Conservation (phyloP, 2,888 invertebrate species). For the Noctuana brunneofusca region DNA sequence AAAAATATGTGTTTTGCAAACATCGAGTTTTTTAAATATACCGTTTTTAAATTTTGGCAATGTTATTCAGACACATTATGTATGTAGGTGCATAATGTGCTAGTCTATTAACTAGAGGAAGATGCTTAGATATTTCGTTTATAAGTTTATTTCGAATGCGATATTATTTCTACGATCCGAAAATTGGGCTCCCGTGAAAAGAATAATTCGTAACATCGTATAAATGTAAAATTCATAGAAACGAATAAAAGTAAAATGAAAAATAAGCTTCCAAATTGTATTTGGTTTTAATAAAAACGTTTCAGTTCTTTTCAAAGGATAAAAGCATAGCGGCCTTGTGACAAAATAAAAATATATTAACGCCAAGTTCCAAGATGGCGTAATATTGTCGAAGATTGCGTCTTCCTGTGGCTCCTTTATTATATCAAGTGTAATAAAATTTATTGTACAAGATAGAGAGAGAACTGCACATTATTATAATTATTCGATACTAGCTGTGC, state of each 20-base stretch:
- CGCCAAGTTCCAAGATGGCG: conserved; percentile 23
- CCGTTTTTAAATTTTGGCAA: no score
- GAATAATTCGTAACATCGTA: not conserved
- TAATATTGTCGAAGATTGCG: conserved; percentile 1
- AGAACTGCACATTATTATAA: no score
- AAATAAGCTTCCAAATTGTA: conserved; percentile 13
- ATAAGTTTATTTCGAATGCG: not conserved
- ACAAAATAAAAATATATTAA: conserved; percentile 19
- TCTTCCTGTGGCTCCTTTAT: not conserved
- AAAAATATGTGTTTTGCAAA: no score
- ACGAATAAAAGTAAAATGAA: not conserved
- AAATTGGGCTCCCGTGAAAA: not conserved
- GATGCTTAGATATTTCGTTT: no score
- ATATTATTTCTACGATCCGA: no score
- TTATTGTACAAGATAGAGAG: not conserved
- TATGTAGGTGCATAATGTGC: no score
- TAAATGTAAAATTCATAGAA: conserved; percentile 7
- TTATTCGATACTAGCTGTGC: no score
- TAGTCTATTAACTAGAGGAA: no score
- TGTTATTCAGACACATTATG: no score
- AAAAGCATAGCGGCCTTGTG: conserved; percentile 2
- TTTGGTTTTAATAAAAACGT: conserved; percentile 22
- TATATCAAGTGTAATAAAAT: conserved; percentile 1
- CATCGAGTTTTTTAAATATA: no score
- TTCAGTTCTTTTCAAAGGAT: not conserved